Evolutionary conservation across 2,113 vertebrate genomes (phyloP), one percentile per base, ranked within the genome.

Genomic region (Macquaria australasica): DNA sequence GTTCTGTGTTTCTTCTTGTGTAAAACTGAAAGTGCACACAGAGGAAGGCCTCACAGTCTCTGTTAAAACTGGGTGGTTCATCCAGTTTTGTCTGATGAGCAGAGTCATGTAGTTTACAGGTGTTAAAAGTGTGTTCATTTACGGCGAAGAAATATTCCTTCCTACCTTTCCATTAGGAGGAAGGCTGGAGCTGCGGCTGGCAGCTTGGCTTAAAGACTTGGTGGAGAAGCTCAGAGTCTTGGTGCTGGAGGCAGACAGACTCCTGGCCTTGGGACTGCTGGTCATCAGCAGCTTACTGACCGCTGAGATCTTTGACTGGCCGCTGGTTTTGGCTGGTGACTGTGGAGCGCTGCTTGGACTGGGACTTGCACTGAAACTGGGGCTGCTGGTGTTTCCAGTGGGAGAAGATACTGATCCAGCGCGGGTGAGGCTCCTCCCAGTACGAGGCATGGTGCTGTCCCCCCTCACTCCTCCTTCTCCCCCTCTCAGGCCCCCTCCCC

Each of bases 221-320:
- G 98, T 99, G 1, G 98, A 99, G 92, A 99, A 98, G 95, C 98
- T 99, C 73, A 99, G 96, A 0, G 97, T 98, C 94, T 97, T 99
- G 92, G 98, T 99, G 92, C 97, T 96, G 41, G 98, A 97, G 6
- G 98, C 91, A 73, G 98, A 97, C 63, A 99, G 95, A 90, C 97
- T 98, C 74, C 98, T 96, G 20, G 96, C 92, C 81, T 98, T 99
- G 67, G 98, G 98, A 81, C 97, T 97, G 28, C 97, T 98, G 63
- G 97, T 97, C 96, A 99, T 96, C 60, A 99, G 96, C 23, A 99
- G 96, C 87, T 99, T 99, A 94, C 97, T 97, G 87, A 99, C 98
- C 0, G 98, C 98, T 0, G 98, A 99, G 85, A 99, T 97, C 94
- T 97, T 98, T 0, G 97, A 97, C 87, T 96, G 97, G 90, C 95